These are phyloP conservation scores for Bombus breviceps DNA, from an alignment of 1,140 invertebrate genomes.

Conservation along the genomic window DNA sequence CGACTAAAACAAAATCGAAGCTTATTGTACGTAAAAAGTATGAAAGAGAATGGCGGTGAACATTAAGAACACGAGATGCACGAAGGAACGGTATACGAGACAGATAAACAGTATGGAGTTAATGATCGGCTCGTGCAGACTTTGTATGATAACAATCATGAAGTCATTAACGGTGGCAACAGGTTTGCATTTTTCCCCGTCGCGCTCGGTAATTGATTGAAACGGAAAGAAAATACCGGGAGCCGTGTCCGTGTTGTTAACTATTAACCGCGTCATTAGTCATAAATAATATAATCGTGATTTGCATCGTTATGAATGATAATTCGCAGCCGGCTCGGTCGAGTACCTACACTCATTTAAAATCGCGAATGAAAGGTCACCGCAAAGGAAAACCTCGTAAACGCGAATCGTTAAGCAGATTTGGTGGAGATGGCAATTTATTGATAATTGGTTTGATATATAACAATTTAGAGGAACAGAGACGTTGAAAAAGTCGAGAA, in stretches of 20 bases:
- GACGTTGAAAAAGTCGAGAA: no score
- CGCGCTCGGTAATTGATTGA: constrained; percentile 60
- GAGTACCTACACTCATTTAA: not conserved
- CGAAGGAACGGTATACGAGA: constrained; percentile 23
- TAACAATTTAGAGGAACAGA: no score
- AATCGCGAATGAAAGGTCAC: not conserved
- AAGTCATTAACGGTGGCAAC: constrained; percentile 65
- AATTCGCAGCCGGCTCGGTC: not conserved
- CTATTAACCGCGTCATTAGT: constrained; percentile 64
- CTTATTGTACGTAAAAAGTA: not conserved
- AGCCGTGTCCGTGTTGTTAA: constrained; percentile 58
- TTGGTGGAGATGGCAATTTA: not conserved
- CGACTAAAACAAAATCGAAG: not conserved
- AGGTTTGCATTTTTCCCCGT: constrained; percentile 59
- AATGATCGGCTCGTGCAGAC: constrained; percentile 49
- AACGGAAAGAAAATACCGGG: constrained; percentile 63
- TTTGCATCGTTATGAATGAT: constrained; percentile 52
- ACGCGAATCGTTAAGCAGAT: not conserved
- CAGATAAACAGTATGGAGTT: constrained; percentile 50
- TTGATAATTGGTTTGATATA: not conserved
- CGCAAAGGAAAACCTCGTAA: not conserved
- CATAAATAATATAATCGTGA: constrained; percentile 62
- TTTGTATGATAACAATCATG: constrained; percentile 59
- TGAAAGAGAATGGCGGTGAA: no score
- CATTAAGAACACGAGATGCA: not conserved